Percentiles rank a stretch among this genome's conserved stretches.
Conservation (phyloP, 2,797 vertebrate species). For the Thaleichthys pacificus region DNA sequence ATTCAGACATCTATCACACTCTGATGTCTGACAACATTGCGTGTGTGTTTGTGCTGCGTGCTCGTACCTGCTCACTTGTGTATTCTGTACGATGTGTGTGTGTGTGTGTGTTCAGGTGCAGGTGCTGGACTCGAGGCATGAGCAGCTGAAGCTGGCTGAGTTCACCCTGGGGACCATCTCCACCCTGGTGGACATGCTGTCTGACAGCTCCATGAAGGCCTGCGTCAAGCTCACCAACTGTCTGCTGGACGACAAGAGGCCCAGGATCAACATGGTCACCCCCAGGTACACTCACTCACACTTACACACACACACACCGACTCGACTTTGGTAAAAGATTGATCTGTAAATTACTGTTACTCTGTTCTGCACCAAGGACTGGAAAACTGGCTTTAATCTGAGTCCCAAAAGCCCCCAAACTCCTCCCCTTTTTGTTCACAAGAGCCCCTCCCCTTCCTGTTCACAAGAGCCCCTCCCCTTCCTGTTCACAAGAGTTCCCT, state of each 20-base stretch:
- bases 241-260: conserved; percentile 92
- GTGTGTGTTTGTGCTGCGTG: not conserved
- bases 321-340: too few relatives aligned
- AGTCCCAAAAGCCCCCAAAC: too few relatives aligned
- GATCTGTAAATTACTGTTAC: too few relatives aligned
- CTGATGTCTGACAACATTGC: too few relatives aligned
- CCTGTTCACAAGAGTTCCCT: too few relatives aligned
- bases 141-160: conserved; percentile 86
- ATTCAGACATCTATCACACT: too few relatives aligned
- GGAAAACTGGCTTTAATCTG: too few relatives aligned
- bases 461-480: too few relatives aligned
- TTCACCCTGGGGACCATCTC: conserved; percentile 91
- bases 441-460: too few relatives aligned
- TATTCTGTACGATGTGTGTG: not conserved
- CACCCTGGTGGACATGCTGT: conserved; percentile 85
- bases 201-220: conserved; percentile 87
- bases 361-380: too few relatives aligned
- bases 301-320: not conserved
- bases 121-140: conserved; percentile 79
- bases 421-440: too few relatives aligned
- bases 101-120: conserved; percentile 61
- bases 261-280: conserved; percentile 80
- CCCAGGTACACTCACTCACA: not conserved
- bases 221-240: conserved; percentile 86
- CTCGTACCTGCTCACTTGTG: not conserved